Evolutionary conservation across 2,888 invertebrate species (phyloP), one percentile per base, ranked within the genome.

Genomic region (Leptopilina drosophilae): DNA sequence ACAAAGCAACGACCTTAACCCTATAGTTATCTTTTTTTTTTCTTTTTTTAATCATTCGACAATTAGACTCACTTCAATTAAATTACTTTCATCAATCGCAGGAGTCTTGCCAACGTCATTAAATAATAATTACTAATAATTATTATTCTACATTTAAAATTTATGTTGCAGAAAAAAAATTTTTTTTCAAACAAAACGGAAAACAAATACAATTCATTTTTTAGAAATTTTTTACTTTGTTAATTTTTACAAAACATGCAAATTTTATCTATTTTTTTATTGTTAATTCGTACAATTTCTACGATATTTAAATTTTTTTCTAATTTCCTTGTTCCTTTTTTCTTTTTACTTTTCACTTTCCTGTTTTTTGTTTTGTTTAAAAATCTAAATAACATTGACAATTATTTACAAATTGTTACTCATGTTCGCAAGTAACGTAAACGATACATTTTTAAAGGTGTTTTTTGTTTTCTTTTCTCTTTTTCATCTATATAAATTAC

Each of bases 1-100:
- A 69, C 67, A 69, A 69, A 73, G 73, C 33, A 73, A 56, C 56
- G 56, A 56, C 73, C 33, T 73, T 73, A 26, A 73, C 53, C 73
- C 73, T 73, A 73, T 11, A 73, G 26, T 73, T 56, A 14, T 53
- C 56, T 73, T 49, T 73, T 56, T 56, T 53, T 73, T 56, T 12
- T 53, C 56, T 73, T 49, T 73, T 56, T 56, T 53, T 53, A 56
- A 49, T 73, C 33, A 12, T 14, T 14, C 4, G 14, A 73, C 73
- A 73, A 73, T 49, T 14, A 56, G 53, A 73, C 26, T 56, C 9
- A 26, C 49, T 69, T 69, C 11, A 73, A 73, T 26, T 56, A 73
- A 73, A 73, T 56, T 33, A 12, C 14, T 12, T 69, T 69, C 26
- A 53, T 53, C 26, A 26, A 69, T 46, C 69, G 33, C 33, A 49